Percentiles rank a stretch among this genome's conserved stretches.
phyloP scores from a whole-genome alignment of 2,113 vertebrate genomes.

The Amphiprion percula region DNA sequence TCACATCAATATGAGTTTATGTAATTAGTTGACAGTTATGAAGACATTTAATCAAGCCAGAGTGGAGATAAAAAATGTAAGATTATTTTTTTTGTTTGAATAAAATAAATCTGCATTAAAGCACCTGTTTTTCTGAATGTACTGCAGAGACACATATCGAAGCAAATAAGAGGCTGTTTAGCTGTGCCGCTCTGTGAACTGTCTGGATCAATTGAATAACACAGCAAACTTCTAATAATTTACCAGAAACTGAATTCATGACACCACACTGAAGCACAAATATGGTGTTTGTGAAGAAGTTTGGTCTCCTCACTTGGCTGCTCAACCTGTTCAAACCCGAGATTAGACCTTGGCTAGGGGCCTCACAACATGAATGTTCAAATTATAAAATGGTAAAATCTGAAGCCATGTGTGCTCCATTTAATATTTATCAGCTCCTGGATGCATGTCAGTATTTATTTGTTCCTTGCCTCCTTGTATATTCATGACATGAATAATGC shows the following conservation, averaged over 20 bases:
- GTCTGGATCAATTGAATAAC: neutral
- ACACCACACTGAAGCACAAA: constrained; percentile 23
- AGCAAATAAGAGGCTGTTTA: too few relatives aligned
- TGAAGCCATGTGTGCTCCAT: constrained; percentile 64
- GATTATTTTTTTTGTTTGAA: too few relatives aligned
- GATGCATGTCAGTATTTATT: constrained; percentile 75
- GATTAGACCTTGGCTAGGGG: constrained; percentile 54
- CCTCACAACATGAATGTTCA: constrained; percentile 55
- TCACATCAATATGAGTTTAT: too few relatives aligned
- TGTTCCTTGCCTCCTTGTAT: constrained; percentile 69
- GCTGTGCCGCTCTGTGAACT: neutral
- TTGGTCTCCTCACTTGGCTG: constrained; percentile 35
- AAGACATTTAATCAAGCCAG: too few relatives aligned
- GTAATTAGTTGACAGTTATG: too few relatives aligned
- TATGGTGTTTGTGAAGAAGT: constrained; percentile 42
- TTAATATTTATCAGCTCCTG: constrained; percentile 72
- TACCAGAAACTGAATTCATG: constrained; percentile 14
- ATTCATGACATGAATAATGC: constrained; percentile 79
- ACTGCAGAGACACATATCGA: too few relatives aligned
- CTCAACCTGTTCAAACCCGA: constrained; percentile 49
- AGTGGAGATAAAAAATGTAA: too few relatives aligned
- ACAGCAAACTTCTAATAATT: constrained; percentile 1
- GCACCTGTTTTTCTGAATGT: too few relatives aligned
- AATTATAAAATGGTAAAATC: constrained; percentile 68
- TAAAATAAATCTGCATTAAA: too few relatives aligned